Conservation (phyloP, 2,797 vertebrate genomes). For the Mycteria americana region DNA sequence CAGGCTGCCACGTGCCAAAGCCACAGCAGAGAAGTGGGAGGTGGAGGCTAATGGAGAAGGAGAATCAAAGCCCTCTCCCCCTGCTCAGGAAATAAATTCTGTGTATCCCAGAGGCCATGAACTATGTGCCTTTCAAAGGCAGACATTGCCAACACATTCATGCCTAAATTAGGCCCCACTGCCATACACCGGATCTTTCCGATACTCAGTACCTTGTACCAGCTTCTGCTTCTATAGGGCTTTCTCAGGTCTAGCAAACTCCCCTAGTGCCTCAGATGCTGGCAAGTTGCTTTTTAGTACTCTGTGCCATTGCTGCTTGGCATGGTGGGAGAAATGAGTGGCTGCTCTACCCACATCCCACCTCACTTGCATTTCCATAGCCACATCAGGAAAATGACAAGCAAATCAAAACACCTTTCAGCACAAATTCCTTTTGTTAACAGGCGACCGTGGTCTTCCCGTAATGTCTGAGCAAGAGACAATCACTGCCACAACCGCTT, state of each 20-base stretch:
- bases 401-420: neutral
- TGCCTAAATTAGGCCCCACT: neutral
- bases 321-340: neutral
- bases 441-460: neutral
- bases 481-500: neutral
- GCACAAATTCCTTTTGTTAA: neutral
- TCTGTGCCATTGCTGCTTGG: neutral
- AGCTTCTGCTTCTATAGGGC: neutral
- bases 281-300: neutral
- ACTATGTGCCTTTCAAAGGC: neutral
- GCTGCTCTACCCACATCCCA: neutral
- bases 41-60: neutral
- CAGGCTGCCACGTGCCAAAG: neutral
- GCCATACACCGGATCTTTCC: neutral
- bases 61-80: neutral
- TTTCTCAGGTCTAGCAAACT: neutral
- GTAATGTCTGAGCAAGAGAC: neutral
- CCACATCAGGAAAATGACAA: neutral
- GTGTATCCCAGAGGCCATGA: neutral
- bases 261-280: neutral
- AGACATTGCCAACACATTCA: neutral
- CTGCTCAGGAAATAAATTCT: neutral
- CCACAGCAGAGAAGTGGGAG: neutral
- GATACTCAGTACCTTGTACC: neutral
- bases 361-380: neutral